Evolutionary conservation across 2,797 vertebrate species (phyloP).

Genomic region (Acanthopagrus latus): DNA sequence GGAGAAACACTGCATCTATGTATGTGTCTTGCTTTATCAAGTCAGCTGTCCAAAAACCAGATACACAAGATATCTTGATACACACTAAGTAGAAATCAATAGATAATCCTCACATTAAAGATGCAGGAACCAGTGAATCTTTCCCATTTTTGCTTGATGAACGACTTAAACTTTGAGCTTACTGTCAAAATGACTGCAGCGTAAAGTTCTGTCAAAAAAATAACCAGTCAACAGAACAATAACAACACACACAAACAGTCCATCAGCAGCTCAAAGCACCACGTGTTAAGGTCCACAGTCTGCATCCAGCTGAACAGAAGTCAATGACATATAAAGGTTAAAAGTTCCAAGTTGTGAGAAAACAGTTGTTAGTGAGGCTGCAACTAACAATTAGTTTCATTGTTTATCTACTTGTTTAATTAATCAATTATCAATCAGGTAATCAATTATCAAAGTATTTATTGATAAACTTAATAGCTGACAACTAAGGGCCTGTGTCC

Average conservation of each 20-base stretch:
- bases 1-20: too few species aligned
- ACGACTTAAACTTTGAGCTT: background rate
- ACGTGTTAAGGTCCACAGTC: background rate
- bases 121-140: background rate
- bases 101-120: background rate
- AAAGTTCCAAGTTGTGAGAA: too few species aligned
- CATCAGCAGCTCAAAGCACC: background rate
- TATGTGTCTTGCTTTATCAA: too few species aligned
- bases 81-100: background rate
- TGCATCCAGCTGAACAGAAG: background rate
- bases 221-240: background rate
- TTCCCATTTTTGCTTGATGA: background rate
- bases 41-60: background rate
- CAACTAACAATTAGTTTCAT: too few species aligned
- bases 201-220: background rate
- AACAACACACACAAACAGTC: background rate
- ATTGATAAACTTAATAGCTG: too few species aligned
- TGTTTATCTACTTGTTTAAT: too few species aligned
- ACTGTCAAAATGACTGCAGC: background rate
- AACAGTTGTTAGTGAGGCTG: too few species aligned
- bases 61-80: background rate
- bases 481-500: too few species aligned
- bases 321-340: background rate
- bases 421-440: too few species aligned
- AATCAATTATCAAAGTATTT: too few species aligned